These are phyloP conservation scores for Myoxocephalus aenaeus DNA, from an alignment of 2,797 vertebrate species.

Conservation along the genomic window DNA sequence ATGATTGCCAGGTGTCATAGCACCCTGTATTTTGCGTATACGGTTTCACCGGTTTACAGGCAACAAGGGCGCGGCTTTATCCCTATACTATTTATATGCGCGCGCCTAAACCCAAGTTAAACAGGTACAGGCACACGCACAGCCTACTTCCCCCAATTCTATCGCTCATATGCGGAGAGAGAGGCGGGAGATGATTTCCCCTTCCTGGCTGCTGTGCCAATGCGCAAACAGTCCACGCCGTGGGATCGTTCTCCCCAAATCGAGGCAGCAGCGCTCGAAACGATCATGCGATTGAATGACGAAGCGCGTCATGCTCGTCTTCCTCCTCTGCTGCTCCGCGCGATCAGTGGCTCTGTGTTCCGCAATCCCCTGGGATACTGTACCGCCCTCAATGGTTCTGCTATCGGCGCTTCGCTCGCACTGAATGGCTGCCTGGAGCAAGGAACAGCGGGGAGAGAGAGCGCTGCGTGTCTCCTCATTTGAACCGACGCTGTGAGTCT, in stretches of 20 bases:
- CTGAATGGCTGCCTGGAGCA: slow-evolving; percentile 91
- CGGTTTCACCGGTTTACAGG: slow-evolving; percentile 40
- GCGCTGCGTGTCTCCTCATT: slow-evolving; percentile 73
- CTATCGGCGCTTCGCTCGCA: slow-evolving; percentile 82
- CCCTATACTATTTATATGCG: slow-evolving; percentile 43
- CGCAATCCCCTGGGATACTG: slow-evolving; percentile 77
- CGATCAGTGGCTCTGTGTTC: slow-evolving; percentile 84
- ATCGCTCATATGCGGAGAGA: slow-evolving; percentile 38
- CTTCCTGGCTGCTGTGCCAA: slow-evolving; percentile 72
- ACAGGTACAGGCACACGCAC: slow-evolving; percentile 40
- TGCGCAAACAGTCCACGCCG: slow-evolving; percentile 75
- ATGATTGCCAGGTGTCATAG: not conserved
- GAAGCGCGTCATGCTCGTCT: slow-evolving; percentile 75
- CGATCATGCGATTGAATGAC: slow-evolving; percentile 81
- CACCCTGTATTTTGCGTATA: slow-evolving; percentile 6
- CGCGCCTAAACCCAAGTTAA: slow-evolving; percentile 63
- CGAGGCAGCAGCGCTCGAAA: slow-evolving; percentile 72
- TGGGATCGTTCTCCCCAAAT: slow-evolving; percentile 74
- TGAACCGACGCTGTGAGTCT: slow-evolving; percentile 64
- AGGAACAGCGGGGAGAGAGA: slow-evolving; percentile 73
- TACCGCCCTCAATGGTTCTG: slow-evolving; percentile 83
- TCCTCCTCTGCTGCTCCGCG: slow-evolving; percentile 55
- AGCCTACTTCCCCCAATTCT: slow-evolving; percentile 64
- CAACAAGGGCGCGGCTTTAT: slow-evolving; percentile 48
- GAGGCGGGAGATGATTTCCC: slow-evolving; percentile 24